Evolutionary conservation across 2,888 invertebrate genomes (phyloP).

Genomic region (Tromatobia lineatoria): DNA sequence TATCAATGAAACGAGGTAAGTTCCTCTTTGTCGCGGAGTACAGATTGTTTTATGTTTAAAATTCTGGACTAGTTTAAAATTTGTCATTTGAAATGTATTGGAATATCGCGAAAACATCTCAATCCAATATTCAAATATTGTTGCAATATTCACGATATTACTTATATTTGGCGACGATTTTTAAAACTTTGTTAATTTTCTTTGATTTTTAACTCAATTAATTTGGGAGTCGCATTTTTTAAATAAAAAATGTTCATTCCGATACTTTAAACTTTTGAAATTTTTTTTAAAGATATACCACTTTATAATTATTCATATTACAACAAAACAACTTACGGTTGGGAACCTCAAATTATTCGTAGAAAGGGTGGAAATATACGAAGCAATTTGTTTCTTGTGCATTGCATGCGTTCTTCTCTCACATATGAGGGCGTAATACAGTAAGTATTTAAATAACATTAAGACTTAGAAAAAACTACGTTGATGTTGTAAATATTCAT

Average conservation of each 20-base stretch:
- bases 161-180: too few species aligned
- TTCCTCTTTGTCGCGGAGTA: too few species aligned
- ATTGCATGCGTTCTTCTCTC: not conserved
- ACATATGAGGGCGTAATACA: slow-evolving; percentile 4
- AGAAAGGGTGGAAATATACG: not conserved
- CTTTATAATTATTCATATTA: not conserved
- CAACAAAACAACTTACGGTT: not conserved
- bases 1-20: too few species aligned
- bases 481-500: not conserved
- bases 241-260: not conserved
- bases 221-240: too few species aligned
- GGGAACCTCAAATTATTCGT: not conserved
- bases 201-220: too few species aligned
- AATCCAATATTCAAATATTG: too few species aligned
- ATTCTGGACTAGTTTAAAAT: too few species aligned
- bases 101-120: too few species aligned
- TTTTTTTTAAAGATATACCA: not conserved
- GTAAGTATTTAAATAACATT: not conserved
- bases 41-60: too few species aligned
- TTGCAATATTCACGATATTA: too few species aligned
- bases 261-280: not conserved
- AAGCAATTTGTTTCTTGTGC: not conserved
- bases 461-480: not conserved
- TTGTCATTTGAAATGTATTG: too few species aligned
- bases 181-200: too few species aligned